Evolutionary conservation across 2,797 vertebrate genomes (phyloP).

Genomic region (Chloroceryle inda): DNA sequence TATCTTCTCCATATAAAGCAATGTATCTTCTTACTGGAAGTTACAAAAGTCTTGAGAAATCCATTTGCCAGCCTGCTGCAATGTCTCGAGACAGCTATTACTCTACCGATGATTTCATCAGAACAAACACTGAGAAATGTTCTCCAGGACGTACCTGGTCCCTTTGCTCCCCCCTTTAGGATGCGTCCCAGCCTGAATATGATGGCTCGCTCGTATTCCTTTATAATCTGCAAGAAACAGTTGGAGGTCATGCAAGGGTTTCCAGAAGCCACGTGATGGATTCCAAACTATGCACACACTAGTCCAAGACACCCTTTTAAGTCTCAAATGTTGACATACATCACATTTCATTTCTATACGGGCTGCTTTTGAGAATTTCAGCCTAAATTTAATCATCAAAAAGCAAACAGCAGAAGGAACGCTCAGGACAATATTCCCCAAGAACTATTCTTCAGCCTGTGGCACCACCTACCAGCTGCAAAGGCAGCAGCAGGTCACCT

Average conservation of each 20-base stretch:
- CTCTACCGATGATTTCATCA: not conserved
- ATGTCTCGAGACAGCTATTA: not conserved
- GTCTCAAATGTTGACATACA: not conserved
- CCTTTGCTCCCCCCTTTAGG: conserved; percentile 92
- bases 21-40: not conserved
- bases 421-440: not conserved
- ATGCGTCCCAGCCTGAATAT: conserved; percentile 96
- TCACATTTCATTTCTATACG: not conserved
- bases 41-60: not conserved
- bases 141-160: conserved; percentile 86
- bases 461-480: not conserved
- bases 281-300: not conserved
- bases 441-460: not conserved
- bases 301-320: not conserved
- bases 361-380: not conserved
- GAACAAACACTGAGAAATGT: not conserved
- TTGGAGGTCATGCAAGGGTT: not conserved
- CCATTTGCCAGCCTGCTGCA: not conserved
- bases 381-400: not conserved
- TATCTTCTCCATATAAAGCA: not conserved
- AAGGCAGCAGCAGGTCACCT: not conserved
- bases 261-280: not conserved
- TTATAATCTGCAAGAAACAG: conserved; percentile 88
- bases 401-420: not conserved
- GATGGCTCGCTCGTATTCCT: conserved; percentile 96